A percentile compares a stretch with the other conserved stretches of the same genome.
phyloP scores from a whole-genome alignment of 2,797 vertebrate genomes.

The Cottoperca gobio region DNA sequence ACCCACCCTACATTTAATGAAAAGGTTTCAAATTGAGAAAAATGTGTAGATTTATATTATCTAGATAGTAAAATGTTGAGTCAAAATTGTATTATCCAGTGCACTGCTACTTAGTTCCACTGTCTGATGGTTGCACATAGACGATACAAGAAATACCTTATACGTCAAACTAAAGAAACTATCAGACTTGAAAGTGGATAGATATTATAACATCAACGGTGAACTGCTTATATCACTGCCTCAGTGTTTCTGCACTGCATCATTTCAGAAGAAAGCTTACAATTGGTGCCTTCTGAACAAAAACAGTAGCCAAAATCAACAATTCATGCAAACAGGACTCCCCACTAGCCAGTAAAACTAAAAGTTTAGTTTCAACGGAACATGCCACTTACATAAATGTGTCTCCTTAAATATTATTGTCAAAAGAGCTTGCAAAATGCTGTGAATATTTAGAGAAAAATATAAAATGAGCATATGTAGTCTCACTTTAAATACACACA shows the following conservation, averaged over 20 bases:
- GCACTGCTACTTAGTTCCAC: background rate
- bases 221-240: background rate
- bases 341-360: background rate
- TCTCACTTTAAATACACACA: background rate
- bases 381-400: background rate
- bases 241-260: background rate
- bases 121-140: background rate
- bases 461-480: too few species aligned
- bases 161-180: too few species aligned
- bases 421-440: too few species aligned
- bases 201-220: background rate
- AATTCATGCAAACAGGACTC: background rate
- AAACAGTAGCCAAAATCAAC: background rate
- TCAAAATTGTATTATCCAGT: background rate
- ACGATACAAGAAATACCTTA: background rate
- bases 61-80: background rate
- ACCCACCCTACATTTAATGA: too few species aligned
- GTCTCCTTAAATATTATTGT: too few species aligned
- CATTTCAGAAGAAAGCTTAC: background rate
- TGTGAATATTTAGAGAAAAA: too few species aligned
- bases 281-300: background rate
- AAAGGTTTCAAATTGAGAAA: too few species aligned
- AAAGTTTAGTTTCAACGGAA: background rate
- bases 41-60: constrained; percentile 20
- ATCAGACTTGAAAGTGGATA: background rate